phyloP scores from a whole-genome alignment of 2,888 invertebrate genomes.

The Rhimphoctona megacephalus region DNA sequence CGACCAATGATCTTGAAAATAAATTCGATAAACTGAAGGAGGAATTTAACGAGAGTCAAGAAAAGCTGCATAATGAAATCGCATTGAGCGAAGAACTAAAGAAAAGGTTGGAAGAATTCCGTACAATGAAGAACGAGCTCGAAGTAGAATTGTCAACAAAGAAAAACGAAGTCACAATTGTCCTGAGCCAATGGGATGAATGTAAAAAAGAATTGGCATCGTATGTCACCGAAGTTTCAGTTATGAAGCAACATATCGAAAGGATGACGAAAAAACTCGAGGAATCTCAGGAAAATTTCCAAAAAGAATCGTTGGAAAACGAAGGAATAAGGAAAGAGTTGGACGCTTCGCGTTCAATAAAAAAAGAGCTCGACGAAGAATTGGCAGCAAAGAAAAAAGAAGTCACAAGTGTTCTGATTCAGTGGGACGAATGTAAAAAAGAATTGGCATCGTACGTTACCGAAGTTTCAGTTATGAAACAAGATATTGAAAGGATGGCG shows the following conservation, averaged over 20 bases:
- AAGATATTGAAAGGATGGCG: slow-evolving; percentile 14
- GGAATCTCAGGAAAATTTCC: not conserved
- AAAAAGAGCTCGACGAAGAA: slow-evolving; percentile 32
- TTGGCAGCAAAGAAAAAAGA: slow-evolving; percentile 2
- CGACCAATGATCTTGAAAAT: slow-evolving; percentile 42
- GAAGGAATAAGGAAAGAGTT: slow-evolving; percentile 8
- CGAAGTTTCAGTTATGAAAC: slow-evolving; percentile 26
- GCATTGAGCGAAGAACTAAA: not conserved
- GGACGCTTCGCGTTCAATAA: not conserved
- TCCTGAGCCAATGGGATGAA: slow-evolving; percentile 22
- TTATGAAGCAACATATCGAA: slow-evolving; percentile 37
- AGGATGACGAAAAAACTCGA: slow-evolving; percentile 23
- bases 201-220: slow-evolving; percentile 42
- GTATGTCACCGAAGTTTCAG: not conserved
- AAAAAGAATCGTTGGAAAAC: not conserved
- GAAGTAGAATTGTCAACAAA: slow-evolving; percentile 7
- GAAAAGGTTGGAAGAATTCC: not conserved
- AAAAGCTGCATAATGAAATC: slow-evolving; percentile 22
- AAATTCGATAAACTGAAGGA: slow-evolving; percentile 15
- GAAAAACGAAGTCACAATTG: not conserved
- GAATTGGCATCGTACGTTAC: slow-evolving; percentile 10
- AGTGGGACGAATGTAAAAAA: slow-evolving; percentile 11
- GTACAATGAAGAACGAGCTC: not conserved
- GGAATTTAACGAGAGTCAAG: slow-evolving; percentile 42
- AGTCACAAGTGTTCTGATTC: not conserved